Conservation (phyloP, 2,797 vertebrate genomes). For the Glyptemys insculpta region DNA sequence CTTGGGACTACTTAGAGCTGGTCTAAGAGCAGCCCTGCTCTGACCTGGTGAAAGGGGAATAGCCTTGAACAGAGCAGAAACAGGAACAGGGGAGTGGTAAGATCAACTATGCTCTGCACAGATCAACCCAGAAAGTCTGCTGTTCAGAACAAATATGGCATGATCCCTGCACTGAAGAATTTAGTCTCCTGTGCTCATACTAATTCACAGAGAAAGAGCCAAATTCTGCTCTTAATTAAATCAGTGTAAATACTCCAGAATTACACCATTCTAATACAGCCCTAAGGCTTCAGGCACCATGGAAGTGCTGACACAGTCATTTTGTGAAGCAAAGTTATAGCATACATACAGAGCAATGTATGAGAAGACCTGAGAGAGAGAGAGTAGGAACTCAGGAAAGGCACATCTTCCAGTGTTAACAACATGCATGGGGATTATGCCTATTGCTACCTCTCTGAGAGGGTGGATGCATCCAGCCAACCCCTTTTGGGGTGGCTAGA, state of each 20-base stretch:
- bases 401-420: not conserved
- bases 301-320: not conserved
- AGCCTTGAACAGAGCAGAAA: not conserved
- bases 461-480: too few relatives aligned
- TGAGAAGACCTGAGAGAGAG: not conserved
- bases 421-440: not conserved
- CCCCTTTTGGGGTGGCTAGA: not conserved
- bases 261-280: not conserved
- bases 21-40: not conserved
- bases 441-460: not conserved
- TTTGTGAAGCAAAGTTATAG: not conserved
- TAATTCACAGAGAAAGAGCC: not conserved
- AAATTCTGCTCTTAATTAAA: not conserved
- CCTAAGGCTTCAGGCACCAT: not conserved
- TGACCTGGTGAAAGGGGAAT: not conserved
- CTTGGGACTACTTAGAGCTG: not conserved
- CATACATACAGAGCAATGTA: not conserved
- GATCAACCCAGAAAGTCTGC: not conserved
- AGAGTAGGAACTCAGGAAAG: not conserved
- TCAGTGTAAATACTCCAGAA: not conserved
- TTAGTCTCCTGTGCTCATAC: not conserved
- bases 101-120: not conserved
- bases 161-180: not conserved
- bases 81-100: not conserved
- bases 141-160: not conserved